Base-by-base conservation (phyloP, 2,113 vertebrate species). In the Phalacrocorax pelagicus region DNA sequence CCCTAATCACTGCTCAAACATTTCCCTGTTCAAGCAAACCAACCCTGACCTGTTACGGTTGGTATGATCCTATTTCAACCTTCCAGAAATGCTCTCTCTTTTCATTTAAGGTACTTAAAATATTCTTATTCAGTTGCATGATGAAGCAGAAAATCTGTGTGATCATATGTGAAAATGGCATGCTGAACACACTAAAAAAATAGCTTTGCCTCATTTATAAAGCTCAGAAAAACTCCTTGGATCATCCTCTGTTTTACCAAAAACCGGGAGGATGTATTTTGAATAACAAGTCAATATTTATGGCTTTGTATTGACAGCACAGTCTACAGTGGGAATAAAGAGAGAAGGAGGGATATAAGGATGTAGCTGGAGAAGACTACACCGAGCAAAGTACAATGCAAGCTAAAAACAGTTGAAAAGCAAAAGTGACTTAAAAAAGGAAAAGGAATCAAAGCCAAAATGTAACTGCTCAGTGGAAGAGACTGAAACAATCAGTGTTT, bases 381-480 rank as follows among this genome's bases (percentile, higher is more conserved):
- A 42, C 16, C 2, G 4, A 49, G 8, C 12, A 88, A 85, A 0
- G 1, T 15, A 51, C 20, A 78, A 29, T 9, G 6, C 7, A 86
- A 91, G 51, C 14, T 46, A 5, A 63, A 84, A 63, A 34, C 16
- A 3, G 12, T 30, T 27, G 7, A 59, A 59, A 92, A 82, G 2
- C 38, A 79, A 69, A n/a, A 6, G 2, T 52, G 17, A 38, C 51
- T 81, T 51, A 16, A 55, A 86, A 38, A 63, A 65, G n/a, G 15
- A 86, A 73, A 88, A 40, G 10, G 24, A 88, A 73, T 70, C 29
- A 70, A 77, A 90, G 44, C 32, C 38, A 88, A 84, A 86, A 79
- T 34, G 4, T 19, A 62, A 52, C n/a, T 65, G 5, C 18, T 30
- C 6, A 40, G 22, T 38, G n/a, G 23, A 88, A 86, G 46, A 61